Conservation (phyloP, 2,113 vertebrate genomes). For the Artemisiospiza belli region DNA sequence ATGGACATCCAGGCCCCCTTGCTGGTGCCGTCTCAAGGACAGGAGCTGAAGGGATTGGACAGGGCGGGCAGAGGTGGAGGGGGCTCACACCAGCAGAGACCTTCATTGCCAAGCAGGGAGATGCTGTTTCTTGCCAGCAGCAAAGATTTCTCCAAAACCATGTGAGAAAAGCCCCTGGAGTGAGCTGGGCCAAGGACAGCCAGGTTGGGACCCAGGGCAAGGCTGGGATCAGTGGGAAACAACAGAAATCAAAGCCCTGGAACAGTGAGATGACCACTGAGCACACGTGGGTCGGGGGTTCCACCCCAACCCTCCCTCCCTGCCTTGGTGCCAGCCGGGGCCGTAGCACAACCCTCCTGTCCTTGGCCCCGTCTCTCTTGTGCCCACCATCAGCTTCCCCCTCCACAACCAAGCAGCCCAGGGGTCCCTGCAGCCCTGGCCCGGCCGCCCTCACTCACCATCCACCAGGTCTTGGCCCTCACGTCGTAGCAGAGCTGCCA, state of each 20-base stretch:
- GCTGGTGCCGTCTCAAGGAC: accelerated
- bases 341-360: accelerated
- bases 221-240: background rate
- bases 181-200: background rate
- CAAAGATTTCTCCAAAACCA: background rate
- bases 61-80: background rate
- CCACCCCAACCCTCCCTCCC: background rate
- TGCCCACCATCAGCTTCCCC: accelerated
- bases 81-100: background rate
- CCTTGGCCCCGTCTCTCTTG: background rate
- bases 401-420: background rate
- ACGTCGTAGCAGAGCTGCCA: slow-evolving; percentile 92
- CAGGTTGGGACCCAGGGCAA: background rate
- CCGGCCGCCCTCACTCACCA: slow-evolving; percentile 79
- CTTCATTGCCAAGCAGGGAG: background rate
- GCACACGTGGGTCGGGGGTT: accelerated
- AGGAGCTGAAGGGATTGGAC: background rate
- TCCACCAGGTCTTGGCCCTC: slow-evolving; percentile 92
- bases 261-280: too few relatives aligned
- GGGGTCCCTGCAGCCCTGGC: background rate
- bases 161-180: background rate
- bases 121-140: background rate
- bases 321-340: background rate
- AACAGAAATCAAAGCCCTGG: background rate
- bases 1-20: too few relatives aligned